These are phyloP conservation scores for Strigamia transsilvanica DNA, from an alignment of 2,888 invertebrate genomes.

Conservation along the genomic window DNA sequence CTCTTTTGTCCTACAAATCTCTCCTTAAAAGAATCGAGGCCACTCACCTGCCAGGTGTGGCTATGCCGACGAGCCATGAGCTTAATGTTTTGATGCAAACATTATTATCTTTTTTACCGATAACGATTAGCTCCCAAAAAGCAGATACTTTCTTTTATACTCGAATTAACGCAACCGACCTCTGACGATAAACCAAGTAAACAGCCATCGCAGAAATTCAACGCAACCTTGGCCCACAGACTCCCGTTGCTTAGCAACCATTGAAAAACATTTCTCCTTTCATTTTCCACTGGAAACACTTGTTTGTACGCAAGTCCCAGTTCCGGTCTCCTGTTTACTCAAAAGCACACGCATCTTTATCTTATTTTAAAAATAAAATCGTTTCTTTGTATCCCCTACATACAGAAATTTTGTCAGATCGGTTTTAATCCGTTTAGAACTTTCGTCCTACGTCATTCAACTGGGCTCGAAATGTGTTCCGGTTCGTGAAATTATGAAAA, in stretches of 20 bases:
- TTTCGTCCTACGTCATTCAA: no score
- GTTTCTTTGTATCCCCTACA: no score
- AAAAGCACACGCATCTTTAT: no score
- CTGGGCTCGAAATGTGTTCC: no score
- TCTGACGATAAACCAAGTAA: not conserved
- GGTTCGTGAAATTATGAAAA: no score
- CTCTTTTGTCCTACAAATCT: slow-evolving; percentile 30
- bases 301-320: no score
- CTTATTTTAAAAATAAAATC: no score
- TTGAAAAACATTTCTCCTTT: not conserved
- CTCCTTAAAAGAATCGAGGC: not conserved
- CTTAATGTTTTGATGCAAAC: slow-evolving; percentile 3
- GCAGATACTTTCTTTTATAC: not conserved
- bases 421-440: no score
- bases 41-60: slow-evolving; percentile 38
- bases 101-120: slow-evolving; percentile 11
- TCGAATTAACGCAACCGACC: not conserved
- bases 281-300: no score
- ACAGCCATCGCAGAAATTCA: not conserved
- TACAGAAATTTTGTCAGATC: no score
- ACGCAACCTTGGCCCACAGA: slow-evolving; percentile 21
- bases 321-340: no score
- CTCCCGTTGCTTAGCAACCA: slow-evolving; percentile 12
- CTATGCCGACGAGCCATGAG: slow-evolving; percentile 20
- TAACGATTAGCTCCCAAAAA: not conserved